Conservation (phyloP, 2,797 vertebrate genomes). For the Limosa lapponica region DNA sequence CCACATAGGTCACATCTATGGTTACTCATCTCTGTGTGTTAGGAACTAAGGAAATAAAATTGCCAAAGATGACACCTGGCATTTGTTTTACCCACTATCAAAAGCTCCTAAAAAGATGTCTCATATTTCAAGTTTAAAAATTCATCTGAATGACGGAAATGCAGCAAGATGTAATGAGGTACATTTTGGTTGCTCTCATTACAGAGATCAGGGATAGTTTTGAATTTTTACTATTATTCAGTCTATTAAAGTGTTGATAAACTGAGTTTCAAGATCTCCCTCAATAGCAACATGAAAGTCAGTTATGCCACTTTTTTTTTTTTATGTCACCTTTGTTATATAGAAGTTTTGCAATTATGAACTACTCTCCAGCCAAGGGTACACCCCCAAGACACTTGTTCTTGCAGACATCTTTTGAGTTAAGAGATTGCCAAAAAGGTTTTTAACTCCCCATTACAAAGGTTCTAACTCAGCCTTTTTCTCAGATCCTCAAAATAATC, state of each 20-base stretch:
- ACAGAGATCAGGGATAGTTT: neutral
- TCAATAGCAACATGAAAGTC: neutral
- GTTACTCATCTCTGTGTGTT: neutral
- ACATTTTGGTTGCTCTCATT: neutral
- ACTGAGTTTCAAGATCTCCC: neutral
- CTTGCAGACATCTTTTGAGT: neutral
- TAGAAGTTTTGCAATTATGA: neutral
- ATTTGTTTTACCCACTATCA: neutral
- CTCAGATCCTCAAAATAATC: neutral
- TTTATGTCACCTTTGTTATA: neutral
- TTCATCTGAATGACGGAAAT: neutral
- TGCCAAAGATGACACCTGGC: neutral
- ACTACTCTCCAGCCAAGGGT: neutral
- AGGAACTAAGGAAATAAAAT: neutral
- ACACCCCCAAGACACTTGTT: neutral
- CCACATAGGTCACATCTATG: accelerated
- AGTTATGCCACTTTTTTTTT: neutral
- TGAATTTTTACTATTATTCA: neutral
- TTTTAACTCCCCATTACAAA: neutral
- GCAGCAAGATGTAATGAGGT: accelerated
- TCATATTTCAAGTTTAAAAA: neutral
- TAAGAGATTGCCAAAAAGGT: neutral
- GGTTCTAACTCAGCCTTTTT: neutral
- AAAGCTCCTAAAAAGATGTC: neutral
- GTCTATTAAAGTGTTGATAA: neutral